phyloP scores from a whole-genome alignment of 1,140 invertebrate species.

The Diorhabda sublineata region DNA sequence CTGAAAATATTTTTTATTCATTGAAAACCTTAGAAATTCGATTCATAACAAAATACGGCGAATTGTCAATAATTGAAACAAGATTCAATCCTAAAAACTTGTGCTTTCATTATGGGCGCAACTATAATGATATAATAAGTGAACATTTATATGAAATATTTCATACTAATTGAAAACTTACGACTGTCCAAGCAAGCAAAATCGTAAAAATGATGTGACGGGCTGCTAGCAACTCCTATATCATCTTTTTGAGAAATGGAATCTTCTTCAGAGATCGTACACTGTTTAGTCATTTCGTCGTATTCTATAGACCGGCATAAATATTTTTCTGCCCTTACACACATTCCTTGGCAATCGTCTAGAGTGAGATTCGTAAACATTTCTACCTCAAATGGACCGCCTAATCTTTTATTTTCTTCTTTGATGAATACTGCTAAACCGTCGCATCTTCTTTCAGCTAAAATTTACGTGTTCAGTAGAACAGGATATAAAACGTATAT shows the following conservation, averaged over 20 bases:
- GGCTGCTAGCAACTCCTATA: slow-evolving; percentile 72
- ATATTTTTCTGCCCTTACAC: slow-evolving; percentile 56
- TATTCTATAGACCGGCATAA: slow-evolving; percentile 88
- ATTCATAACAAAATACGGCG: too few species aligned
- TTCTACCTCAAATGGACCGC: slow-evolving; percentile 82
- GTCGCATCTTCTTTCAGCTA: slow-evolving; percentile 79
- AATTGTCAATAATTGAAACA: too few species aligned
- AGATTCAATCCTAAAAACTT: too few species aligned
- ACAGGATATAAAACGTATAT: too few species aligned
- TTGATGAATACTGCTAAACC: slow-evolving; percentile 81
- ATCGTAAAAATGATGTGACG: slow-evolving; percentile 80
- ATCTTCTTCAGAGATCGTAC: slow-evolving; percentile 84
- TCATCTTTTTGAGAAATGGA: slow-evolving; percentile 82
- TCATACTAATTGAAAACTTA: slow-evolving; percentile 53
- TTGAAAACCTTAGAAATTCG: too few species aligned
- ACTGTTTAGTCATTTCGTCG: slow-evolving; percentile 78
- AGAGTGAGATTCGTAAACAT: slow-evolving; percentile 79
- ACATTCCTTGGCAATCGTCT: slow-evolving; percentile 66
- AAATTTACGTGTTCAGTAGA: slow-evolving; percentile 10
- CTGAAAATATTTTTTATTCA: too few species aligned
- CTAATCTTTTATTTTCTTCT: slow-evolving; percentile 81
- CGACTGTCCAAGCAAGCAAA: slow-evolving; percentile 81
- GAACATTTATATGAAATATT: too few species aligned
- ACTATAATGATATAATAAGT: too few species aligned
- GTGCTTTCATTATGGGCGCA: too few species aligned